Conservation (phyloP, 2,113 vertebrate species). For the Motacilla alba region DNA sequence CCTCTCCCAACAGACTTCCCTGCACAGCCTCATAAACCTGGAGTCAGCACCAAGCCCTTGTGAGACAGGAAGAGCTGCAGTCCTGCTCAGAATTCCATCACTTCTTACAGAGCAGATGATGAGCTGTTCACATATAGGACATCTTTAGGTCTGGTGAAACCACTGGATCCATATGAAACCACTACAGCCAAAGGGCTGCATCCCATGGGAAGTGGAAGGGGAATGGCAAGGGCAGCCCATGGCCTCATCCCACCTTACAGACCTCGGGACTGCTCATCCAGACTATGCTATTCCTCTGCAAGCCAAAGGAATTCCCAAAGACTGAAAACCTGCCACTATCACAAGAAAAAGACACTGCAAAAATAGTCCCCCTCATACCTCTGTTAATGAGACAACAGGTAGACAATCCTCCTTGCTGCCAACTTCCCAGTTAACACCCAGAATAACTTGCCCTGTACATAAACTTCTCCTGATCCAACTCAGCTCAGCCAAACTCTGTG, state of each 20-base stretch:
- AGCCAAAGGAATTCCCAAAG: neutral
- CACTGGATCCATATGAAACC: neutral
- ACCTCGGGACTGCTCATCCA: neutral
- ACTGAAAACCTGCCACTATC: neutral
- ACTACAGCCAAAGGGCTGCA: neutral
- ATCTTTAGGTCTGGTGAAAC: neutral
- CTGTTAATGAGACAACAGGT: neutral
- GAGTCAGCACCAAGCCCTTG: neutral
- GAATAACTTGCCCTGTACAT: neutral
- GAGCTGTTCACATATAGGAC: neutral
- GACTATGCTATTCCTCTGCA: neutral
- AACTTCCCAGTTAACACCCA: neutral
- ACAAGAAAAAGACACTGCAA: neutral
- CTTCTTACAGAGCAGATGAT: rapidly evolving
- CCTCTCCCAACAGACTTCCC: neutral
- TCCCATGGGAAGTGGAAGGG: neutral
- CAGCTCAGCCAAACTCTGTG: neutral
- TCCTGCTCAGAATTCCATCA: rapidly evolving
- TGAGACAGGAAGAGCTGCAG: neutral
- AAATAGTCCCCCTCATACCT: rapidly evolving
- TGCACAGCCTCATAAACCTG: neutral
- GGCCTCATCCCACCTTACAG: neutral
- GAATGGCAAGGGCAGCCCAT: neutral
- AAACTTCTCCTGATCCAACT: neutral
- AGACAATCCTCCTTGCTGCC: neutral